Evolutionary conservation across 2,888 invertebrate genomes (phyloP), one percentile per base, ranked within the genome.

Genomic region (Rotaria magnacalcarata): DNA sequence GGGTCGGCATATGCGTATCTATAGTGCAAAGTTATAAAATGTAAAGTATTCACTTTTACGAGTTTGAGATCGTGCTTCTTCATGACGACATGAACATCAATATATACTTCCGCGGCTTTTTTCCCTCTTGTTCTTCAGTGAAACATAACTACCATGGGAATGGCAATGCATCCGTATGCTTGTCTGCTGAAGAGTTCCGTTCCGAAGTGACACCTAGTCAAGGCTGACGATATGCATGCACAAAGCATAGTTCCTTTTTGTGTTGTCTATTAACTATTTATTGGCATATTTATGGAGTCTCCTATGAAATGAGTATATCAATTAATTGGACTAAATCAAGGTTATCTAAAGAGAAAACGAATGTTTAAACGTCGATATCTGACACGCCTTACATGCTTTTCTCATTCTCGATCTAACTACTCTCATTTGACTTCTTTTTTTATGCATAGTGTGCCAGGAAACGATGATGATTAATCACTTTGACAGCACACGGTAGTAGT

Each of bases 381-480:
- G 67, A 67, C 67, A 67, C 67, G 67, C 67, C 67, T 67, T 67
- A 24, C 24, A 56, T 24, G 5, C 56, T 24, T 24, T 24, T 24
- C 24, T 56, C 5, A 24, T 67, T 67, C 67, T 41, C 16, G 27
- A 34, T 27, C 27, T 34, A 34, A 67, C 34, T 67, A 34, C 34
- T 19, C 34, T 67, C 67, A 67, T 27, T 67, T 67, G 34, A 34
- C 34, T 67, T 67, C 27, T 67, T 19, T 67, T 34, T 14, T 34
- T 67, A 34, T 67, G 67, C 34, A 34, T 16, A 67, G 34, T 67
- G 34, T 41, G 67, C 34, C 34, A 67, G 67, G 67, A 67, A 67
- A 67, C 34, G 67, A 67, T 67, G 67, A 67, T 67, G 67, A 67
- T 67, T 67, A 67, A 67, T 67, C 67, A 67, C 67, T 67, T 67